Evolutionary conservation across 2,888 invertebrate genomes (phyloP).

Genomic region (Sycophila texana): DNA sequence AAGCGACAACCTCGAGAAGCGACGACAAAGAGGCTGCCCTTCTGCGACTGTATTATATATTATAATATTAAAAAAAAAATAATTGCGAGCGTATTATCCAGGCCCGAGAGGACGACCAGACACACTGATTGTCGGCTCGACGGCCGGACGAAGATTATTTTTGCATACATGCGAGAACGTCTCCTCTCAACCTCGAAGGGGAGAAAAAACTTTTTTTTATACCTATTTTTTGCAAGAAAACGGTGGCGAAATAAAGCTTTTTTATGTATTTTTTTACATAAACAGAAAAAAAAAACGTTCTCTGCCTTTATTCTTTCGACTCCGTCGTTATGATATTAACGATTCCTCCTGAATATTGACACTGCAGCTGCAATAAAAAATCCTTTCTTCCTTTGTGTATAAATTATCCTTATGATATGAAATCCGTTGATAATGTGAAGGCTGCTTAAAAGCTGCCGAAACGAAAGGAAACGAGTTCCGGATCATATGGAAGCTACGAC

Average conservation of each 20-base stretch:
- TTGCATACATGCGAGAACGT: background rate
- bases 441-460: too few relatives aligned
- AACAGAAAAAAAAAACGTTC: conserved; percentile 57
- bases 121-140: background rate
- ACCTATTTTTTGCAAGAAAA: conserved; percentile 72
- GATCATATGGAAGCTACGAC: too few relatives aligned
- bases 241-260: conserved; percentile 76
- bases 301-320: background rate
- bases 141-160: background rate
- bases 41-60: conserved; percentile 37
- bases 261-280: conserved; percentile 75
- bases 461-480: background rate
- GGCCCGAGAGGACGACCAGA: background rate
- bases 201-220: conserved; percentile 67
- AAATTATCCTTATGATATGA: too few relatives aligned
- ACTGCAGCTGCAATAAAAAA: background rate
- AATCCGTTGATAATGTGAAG: too few relatives aligned
- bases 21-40: conserved; percentile 8
- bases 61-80: conserved; percentile 53
- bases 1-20: conserved; percentile 32
- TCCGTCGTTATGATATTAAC: too few relatives aligned
- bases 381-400: background rate
- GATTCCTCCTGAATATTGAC: background rate
- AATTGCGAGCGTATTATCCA: background rate
- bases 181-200: conserved; percentile 45